Percentiles rank a stretch among this genome's conserved stretches.
phyloP scores from a whole-genome alignment of 2,113 vertebrate species.

The Canis aureus region DNA sequence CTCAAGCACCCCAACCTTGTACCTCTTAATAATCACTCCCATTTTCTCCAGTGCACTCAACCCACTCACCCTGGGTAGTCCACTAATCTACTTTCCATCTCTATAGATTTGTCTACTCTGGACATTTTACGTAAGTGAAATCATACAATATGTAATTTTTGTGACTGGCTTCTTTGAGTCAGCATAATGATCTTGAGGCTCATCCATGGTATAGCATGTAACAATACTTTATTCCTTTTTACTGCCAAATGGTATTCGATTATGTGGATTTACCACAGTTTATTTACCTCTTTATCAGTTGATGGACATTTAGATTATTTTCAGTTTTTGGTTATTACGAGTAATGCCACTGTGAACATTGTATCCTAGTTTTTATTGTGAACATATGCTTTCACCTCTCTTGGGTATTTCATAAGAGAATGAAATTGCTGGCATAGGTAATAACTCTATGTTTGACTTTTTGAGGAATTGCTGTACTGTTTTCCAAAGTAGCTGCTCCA shows the following conservation, averaged over 20 bases:
- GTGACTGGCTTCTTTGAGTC: background rate
- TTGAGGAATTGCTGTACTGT: background rate
- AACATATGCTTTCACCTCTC: background rate
- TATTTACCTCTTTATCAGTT: background rate
- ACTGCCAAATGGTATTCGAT: background rate
- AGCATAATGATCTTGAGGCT: background rate
- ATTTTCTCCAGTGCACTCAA: background rate
- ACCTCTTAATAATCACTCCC: background rate
- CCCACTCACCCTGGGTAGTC: background rate
- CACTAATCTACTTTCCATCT: background rate
- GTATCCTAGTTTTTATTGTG: background rate
- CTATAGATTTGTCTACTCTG: background rate
- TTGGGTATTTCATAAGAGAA: background rate
- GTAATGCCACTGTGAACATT: background rate
- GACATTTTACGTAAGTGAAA: background rate
- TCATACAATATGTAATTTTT: background rate
- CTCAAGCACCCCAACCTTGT: background rate
- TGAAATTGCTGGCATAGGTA: background rate
- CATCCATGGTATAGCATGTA: background rate
- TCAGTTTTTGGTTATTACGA: background rate
- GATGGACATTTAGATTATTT: background rate
- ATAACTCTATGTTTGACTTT: background rate
- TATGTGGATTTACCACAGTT: background rate
- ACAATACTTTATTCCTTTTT: constrained; percentile 10
- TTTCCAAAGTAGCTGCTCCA: background rate